phyloP scores from a whole-genome alignment of 2,113 vertebrate genomes.

The Pseudorhombus dupliciocellatus region DNA sequence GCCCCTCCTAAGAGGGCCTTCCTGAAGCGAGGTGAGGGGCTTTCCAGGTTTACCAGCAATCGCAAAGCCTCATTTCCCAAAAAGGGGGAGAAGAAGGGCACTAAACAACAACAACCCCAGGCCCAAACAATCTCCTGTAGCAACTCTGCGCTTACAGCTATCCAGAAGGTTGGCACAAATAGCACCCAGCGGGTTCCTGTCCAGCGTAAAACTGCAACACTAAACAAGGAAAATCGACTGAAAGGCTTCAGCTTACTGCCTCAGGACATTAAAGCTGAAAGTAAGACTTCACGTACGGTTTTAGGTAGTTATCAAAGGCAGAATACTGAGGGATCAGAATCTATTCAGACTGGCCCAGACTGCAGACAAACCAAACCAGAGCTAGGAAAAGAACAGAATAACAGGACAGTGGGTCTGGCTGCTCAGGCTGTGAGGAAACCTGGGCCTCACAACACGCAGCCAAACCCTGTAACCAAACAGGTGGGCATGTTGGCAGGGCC shows the following conservation, averaged over 20 bases:
- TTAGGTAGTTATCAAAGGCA: conserved; percentile 76
- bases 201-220: conserved; percentile 83
- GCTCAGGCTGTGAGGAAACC: conserved; percentile 3
- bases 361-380: conserved; percentile 7
- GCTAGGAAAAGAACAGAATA: conserved; percentile 25
- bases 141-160: conserved; percentile 53
- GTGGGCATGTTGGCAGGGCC: background rate
- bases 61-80: conserved; percentile 69
- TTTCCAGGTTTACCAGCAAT: conserved; percentile 85
- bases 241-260: conserved; percentile 43
- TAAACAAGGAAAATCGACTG: conserved; percentile 79
- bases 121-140: conserved; percentile 45
- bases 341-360: background rate
- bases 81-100: conserved; percentile 56
- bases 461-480: conserved; percentile 50
- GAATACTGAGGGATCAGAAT: conserved; percentile 43
- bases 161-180: conserved; percentile 51
- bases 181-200: conserved; percentile 54
- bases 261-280: conserved; percentile 51
- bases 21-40: conserved; percentile 90
- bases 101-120: conserved; percentile 30
- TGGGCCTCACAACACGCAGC: conserved; percentile 2
- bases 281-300: conserved; percentile 64
- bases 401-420: background rate
- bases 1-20: conserved; percentile 85